These are phyloP conservation scores for Hyposoter dolosus DNA, from an alignment of 2,888 invertebrate genomes.

Conservation along the genomic window DNA sequence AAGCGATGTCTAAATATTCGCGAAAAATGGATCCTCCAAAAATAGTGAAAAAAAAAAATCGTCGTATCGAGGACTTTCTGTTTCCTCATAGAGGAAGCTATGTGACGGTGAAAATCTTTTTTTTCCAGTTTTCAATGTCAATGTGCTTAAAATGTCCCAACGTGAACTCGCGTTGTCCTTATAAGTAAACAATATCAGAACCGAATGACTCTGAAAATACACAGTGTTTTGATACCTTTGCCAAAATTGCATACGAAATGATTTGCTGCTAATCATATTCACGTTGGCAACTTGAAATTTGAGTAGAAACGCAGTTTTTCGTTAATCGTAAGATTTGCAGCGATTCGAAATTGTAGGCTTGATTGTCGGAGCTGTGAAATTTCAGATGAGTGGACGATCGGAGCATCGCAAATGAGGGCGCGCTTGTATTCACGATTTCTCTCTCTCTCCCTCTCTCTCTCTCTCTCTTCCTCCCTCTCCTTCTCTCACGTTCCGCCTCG, in stretches of 20 bases:
- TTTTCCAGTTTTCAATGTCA: too few species aligned
- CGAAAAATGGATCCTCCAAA: background rate
- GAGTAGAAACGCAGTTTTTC: background rate
- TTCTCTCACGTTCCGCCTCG: background rate
- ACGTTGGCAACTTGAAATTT: background rate
- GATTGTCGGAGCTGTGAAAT: slow-evolving; percentile 23
- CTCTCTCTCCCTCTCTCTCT: too few species aligned
- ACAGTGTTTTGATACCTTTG: background rate
- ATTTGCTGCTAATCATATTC: background rate
- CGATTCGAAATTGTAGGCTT: background rate
- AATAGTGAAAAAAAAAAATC: background rate
- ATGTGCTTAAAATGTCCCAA: too few species aligned
- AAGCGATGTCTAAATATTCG: background rate
- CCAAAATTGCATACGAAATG: background rate
- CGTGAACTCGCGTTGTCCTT: too few species aligned
- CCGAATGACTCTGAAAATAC: background rate
- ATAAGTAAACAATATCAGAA: background rate
- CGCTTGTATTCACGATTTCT: background rate
- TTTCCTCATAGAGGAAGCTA: too few species aligned
- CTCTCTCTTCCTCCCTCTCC: too few species aligned
- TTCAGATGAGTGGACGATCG: slow-evolving; percentile 23
- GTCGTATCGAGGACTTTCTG: background rate
- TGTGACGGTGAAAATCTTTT: too few species aligned
- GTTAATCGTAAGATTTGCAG: background rate
- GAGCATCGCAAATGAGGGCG: slow-evolving; percentile 1